These are phyloP conservation scores for Nasonia oneida DNA, from an alignment of 2,888 invertebrate species.

Conservation along the genomic window DNA sequence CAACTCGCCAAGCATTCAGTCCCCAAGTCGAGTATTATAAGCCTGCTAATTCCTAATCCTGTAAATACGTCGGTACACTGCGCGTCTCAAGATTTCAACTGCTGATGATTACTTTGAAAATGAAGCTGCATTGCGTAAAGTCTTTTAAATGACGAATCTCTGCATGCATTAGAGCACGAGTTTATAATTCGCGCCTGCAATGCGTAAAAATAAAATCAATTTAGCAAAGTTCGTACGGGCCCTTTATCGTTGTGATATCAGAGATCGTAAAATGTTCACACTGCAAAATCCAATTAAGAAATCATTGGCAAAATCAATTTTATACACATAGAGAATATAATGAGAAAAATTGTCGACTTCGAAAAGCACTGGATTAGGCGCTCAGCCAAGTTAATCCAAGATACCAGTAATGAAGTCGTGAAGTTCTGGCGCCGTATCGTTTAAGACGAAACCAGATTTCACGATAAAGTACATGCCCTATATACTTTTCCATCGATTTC, in stretches of 20 bases:
- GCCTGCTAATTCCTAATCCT: constrained; percentile 23
- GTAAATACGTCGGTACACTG: not conserved
- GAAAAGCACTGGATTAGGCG: not conserved
- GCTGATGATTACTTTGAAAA: too few species aligned
- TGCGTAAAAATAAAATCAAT: too few species aligned
- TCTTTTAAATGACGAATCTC: too few species aligned
- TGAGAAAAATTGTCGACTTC: not conserved
- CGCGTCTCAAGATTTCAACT: not conserved
- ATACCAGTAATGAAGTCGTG: not conserved
- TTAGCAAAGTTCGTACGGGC: too few species aligned
- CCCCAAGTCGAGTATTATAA: not conserved
- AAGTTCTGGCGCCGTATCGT: not conserved
- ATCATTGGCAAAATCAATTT: too few species aligned
- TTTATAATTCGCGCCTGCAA: too few species aligned
- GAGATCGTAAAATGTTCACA: too few species aligned
- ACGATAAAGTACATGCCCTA: not conserved
- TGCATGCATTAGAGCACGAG: too few species aligned
- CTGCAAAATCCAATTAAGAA: too few species aligned
- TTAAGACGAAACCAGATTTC: not conserved
- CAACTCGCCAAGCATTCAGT: not conserved
- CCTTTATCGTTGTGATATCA: too few species aligned
- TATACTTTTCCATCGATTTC: not conserved
- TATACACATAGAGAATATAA: not conserved
- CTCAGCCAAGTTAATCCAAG: not conserved
- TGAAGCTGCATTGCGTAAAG: not conserved